Conservation (phyloP, 2,113 vertebrate species). For the Colaptes auratus region DNA sequence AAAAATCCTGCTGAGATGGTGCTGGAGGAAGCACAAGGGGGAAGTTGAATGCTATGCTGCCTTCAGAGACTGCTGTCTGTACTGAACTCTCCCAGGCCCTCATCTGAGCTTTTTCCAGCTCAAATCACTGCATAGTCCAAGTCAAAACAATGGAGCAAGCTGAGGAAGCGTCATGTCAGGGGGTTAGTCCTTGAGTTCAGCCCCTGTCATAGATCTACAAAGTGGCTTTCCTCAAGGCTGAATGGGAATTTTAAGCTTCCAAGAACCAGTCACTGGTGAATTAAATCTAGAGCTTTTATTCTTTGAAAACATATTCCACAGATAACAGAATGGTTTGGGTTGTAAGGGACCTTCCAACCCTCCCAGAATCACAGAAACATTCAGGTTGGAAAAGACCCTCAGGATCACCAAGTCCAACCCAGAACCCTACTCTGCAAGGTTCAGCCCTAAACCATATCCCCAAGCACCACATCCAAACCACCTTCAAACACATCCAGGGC, state of each 20-base stretch:
- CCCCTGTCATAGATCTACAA: background rate
- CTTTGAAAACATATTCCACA: background rate
- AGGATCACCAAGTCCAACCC: no score
- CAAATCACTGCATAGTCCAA: background rate
- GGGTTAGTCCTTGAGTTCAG: background rate
- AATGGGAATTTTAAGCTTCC: background rate
- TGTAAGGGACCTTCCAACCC: no score
- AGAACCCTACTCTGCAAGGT: no score
- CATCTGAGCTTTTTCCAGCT: background rate
- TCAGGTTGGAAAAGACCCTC: no score
- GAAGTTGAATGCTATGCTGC: background rate
- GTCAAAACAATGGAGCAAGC: background rate
- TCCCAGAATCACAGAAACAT: no score
- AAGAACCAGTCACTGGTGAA: background rate
- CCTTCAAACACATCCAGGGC: no score
- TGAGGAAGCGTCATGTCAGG: background rate
- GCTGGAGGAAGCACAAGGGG: background rate
- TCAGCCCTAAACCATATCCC: no score
- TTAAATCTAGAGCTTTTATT: background rate
- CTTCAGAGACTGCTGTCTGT: background rate
- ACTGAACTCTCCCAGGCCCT: background rate
- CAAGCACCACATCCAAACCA: no score
- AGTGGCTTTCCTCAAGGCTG: background rate
- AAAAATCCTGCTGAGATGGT: background rate
- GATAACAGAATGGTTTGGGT: no score